Evolutionary conservation across 1,140 invertebrate genomes (phyloP), one percentile per base, ranked within the genome.

Genomic region (Macrotrachela quadricornifera): DNA sequence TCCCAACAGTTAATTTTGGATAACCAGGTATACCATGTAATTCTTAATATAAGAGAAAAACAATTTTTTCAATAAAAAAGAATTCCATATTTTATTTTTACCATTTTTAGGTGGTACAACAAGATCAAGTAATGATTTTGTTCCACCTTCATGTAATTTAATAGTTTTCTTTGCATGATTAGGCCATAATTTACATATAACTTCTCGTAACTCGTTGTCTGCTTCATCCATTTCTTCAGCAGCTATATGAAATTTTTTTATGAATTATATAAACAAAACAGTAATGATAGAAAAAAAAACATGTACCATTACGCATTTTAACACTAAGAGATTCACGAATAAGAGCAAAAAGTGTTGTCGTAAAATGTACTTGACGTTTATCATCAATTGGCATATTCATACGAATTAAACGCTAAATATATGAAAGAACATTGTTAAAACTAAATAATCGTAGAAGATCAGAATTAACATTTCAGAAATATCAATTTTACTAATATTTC

Each of bases 351-450:
- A 99, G 74, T 30, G 94, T 99, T 43, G 90, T 92, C 42, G 90
- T 97, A 70, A 99, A 99, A 69, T 96, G 86, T 53, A 99, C 94
- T 71, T 86, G 88, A 46, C 86, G 82, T 61, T 95, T 85, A 48
- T 79, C 80, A 62, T 90, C 85, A 54, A 99, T 74, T 10, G 94
- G 94, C 91, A 96, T 96, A 71, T 97, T 97, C 92, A 97, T 97
- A 63, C 91, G 77, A 63, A 96, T 96, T 56, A 96, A 46, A 51
- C 40, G 17, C 38, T 30, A 30, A 30, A 30, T 30, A 30, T 4
- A 30, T n/a, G n/a, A n/a, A n/a, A n/a, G n/a, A n/a, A n/a, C n/a
- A n/a, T n/a, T n/a, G n/a, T n/a, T n/a, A n/a, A n/a, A n/a, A n/a
- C n/a, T n/a, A n/a, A n/a, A n/a, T n/a, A n/a, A n/a, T n/a, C n/a